A percentile compares a stretch with the other conserved stretches of the same genome.
phyloP scores from a whole-genome alignment of 2,113 vertebrate genomes.

The Vulpes ferrilata region DNA sequence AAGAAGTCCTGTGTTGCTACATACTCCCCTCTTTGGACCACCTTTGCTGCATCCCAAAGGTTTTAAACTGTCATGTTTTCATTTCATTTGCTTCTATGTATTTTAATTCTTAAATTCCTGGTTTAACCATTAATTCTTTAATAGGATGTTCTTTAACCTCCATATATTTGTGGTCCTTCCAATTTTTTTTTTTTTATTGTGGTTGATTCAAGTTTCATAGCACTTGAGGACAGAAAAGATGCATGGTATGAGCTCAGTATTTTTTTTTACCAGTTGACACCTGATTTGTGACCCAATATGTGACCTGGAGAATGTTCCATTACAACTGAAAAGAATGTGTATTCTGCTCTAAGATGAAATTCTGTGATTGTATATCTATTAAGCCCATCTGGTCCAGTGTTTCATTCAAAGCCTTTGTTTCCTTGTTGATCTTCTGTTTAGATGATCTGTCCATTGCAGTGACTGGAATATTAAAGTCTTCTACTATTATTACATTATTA shows the following conservation, averaged over 20 bases:
- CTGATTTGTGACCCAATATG: background rate
- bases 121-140: background rate
- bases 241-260: background rate
- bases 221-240: background rate
- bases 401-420: background rate
- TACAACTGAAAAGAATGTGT: background rate
- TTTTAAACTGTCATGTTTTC: background rate
- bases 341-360: background rate
- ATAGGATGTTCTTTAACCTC: too few species aligned
- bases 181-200: background rate
- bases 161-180: background rate
- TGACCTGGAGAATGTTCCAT: background rate
- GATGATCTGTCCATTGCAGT: background rate
- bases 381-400: background rate
- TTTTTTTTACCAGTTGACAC: background rate
- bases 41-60: background rate
- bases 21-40: background rate
- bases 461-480: background rate
- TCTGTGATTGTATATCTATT: background rate
- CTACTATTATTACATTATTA: background rate
- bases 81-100: background rate
- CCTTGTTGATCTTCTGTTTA: background rate
- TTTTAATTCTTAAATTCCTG: too few species aligned
- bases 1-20: background rate
- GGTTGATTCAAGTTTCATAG: background rate